Percentiles rank a stretch among this genome's conserved stretches.
These are phyloP conservation scores for Haemorhous mexicanus DNA, from an alignment of 2,113 vertebrate species.

Conservation along the genomic window DNA sequence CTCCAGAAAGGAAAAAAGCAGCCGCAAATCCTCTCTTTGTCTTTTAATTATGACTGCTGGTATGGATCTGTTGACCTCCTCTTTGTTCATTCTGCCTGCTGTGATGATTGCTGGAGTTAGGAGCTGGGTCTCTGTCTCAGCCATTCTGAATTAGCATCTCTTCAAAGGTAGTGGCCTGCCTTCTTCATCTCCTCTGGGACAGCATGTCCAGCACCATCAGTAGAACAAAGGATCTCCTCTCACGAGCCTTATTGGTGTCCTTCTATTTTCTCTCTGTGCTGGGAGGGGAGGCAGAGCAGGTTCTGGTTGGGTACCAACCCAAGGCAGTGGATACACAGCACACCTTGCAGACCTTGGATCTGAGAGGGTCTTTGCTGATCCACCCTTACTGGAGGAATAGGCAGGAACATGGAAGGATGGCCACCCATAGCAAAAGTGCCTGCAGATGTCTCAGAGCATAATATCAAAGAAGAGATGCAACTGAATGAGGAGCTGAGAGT, in stretches of 20 bases:
- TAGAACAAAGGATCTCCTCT: not conserved
- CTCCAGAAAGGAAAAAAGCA: not conserved
- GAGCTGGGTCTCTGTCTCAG: not conserved
- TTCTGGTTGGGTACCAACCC: fast-evolving
- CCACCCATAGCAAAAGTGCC: not conserved
- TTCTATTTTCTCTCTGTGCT: not conserved
- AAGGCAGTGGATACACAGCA: not conserved
- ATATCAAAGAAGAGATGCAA: not conserved
- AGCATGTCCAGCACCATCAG: not conserved
- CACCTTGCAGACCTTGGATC: not conserved
- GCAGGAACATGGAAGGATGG: not conserved
- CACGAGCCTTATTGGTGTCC: not conserved
- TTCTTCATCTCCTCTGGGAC: not conserved
- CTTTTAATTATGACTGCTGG: not conserved
- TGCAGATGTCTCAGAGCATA: not conserved
- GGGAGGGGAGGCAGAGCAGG: not conserved
- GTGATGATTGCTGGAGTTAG: not conserved
- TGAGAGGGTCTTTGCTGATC: not conserved
- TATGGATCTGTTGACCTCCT: not conserved
- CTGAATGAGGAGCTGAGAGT: not conserved
- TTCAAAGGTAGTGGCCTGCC: not conserved
- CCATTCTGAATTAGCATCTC: not conserved
- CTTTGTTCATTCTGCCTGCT: not conserved
- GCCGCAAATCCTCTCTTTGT: not conserved
- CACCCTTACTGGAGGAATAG: not conserved